Base-by-base conservation (phyloP, 1,140 invertebrate species). In the Zaprionus nigranus region DNA sequence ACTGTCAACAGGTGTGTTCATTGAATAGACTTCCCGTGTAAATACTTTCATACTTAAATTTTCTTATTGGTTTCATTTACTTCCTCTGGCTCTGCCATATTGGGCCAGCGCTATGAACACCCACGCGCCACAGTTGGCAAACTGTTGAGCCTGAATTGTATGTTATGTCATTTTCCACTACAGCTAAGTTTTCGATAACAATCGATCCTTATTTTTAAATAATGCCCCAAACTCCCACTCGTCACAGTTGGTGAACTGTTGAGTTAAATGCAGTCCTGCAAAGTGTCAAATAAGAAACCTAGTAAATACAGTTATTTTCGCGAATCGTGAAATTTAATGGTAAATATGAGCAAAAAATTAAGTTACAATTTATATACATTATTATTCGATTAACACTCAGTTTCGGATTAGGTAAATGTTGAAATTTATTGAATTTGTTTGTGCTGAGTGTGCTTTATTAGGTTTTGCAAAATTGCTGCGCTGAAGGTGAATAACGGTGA, bases 401-500 rank as follows among this genome's bases (percentile, higher is more conserved):
- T 43, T n/a, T 43, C n/a, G 34, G 43, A 59, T 59, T 22, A 20
- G 22, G 9, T 24, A 24, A 51, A 51, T 51, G 46, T 24, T 24
- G 20, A 24, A 51, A 22, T 51, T 24, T 4, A 51, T 51, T 51
- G 46, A 24, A 66, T 22, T 15, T 28, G 6, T 43, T 61, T 38
- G 36, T 20, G 36, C 36, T 34, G 13, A 38, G 24, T 61, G 28
- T 40, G 38, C 26, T 46, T 53, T 51, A 38, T 64, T 13, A 30
- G 11, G 13, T 24, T 5, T 65, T 38, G 66, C 63, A 61, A 78
- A 64, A 63, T 73, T 65, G 59, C 66, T 66, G 53, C 40, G 62
- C 53, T 78, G 70, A 87, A 87, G 83, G 83, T 83, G 83, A 87
- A 79, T 77, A 85, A 57, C 72, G 30, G 58, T 51, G 43, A 65